phyloP scores from a whole-genome alignment of 2,888 invertebrate genomes.

The Bedellia somnulentella region DNA sequence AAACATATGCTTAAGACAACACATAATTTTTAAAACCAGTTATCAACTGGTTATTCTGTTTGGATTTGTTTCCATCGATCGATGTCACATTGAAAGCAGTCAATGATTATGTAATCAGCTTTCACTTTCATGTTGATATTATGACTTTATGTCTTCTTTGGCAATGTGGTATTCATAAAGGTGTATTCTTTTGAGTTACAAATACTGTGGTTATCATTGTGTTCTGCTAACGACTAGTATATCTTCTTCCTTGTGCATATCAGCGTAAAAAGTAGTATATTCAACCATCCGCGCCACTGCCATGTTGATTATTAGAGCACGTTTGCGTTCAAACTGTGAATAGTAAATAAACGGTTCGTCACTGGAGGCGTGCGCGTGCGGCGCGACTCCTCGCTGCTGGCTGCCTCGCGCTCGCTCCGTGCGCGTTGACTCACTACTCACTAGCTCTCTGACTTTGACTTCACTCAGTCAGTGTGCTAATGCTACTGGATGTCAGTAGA shows the following conservation, averaged over 20 bases:
- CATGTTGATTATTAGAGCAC: slow-evolving; percentile 46
- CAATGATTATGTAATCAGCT: slow-evolving; percentile 14
- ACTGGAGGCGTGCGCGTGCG: slow-evolving; percentile 37
- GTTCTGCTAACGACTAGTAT: not conserved
- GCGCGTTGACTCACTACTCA: slow-evolving; percentile 11
- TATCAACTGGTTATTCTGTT: slow-evolving; percentile 19
- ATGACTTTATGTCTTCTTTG: too few species aligned
- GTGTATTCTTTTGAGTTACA: too few species aligned
- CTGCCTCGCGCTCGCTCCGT: slow-evolving; percentile 15
- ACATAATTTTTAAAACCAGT: too few species aligned
- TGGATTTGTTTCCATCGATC: too few species aligned
- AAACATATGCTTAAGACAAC: too few species aligned
- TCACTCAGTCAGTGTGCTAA: slow-evolving; percentile 30
- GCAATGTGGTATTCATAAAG: too few species aligned
- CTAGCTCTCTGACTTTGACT: not conserved
- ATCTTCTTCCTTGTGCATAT: slow-evolving; percentile 12
- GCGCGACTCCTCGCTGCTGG: slow-evolving; percentile 14
- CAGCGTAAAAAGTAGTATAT: slow-evolving; percentile 17
- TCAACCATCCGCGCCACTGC: slow-evolving; percentile 24
- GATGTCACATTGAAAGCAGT: slow-evolving; percentile 8
- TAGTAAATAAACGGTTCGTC: slow-evolving; percentile 50
- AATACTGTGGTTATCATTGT: slow-evolving; percentile 9
- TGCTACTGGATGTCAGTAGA: slow-evolving; percentile 44
- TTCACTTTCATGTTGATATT: slow-evolving; percentile 44
- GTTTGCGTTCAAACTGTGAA: slow-evolving; percentile 47